Conservation (phyloP, 1,140 invertebrate species). For the Acyrthosiphon pisum region DNA sequence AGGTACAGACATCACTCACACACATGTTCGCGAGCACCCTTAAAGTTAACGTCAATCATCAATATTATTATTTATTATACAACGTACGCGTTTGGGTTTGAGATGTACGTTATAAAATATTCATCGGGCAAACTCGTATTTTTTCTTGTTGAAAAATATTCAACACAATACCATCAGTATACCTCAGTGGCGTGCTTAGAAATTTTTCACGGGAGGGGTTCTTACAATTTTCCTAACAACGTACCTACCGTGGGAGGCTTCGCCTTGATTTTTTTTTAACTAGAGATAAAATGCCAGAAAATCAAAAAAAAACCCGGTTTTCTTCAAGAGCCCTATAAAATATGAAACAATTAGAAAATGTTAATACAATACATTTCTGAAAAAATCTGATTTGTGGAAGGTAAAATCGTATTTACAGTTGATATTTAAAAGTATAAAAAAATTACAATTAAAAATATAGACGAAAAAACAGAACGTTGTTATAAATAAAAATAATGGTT, state of each 20-base stretch:
- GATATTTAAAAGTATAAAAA: too few relatives aligned
- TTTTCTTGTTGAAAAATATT: not conserved
- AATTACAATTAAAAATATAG: too few relatives aligned
- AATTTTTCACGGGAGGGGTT: not conserved
- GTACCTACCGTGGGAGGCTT: not conserved
- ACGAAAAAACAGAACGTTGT: too few relatives aligned
- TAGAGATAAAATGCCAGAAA: too few relatives aligned
- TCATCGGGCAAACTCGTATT: not conserved
- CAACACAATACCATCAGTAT: not conserved
- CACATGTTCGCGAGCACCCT: not conserved
- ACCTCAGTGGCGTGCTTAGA: not conserved
- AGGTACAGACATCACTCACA: not conserved
- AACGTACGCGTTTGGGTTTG: not conserved
- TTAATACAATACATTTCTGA: too few relatives aligned
- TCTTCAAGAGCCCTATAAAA: too few relatives aligned
- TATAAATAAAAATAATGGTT: too few relatives aligned
- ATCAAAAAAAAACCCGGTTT: too few relatives aligned
- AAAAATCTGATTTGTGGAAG: too few relatives aligned
- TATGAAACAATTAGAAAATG: too few relatives aligned
- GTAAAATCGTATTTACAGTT: too few relatives aligned
- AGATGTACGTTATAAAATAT: not conserved
- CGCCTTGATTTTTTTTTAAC: too few relatives aligned
- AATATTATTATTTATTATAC: slow-evolving; percentile 3
- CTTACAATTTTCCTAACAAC: not conserved
- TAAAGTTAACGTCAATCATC: not conserved